Conservation (phyloP, 2,888 invertebrate species). For the Tetanocera ferruginea region DNA sequence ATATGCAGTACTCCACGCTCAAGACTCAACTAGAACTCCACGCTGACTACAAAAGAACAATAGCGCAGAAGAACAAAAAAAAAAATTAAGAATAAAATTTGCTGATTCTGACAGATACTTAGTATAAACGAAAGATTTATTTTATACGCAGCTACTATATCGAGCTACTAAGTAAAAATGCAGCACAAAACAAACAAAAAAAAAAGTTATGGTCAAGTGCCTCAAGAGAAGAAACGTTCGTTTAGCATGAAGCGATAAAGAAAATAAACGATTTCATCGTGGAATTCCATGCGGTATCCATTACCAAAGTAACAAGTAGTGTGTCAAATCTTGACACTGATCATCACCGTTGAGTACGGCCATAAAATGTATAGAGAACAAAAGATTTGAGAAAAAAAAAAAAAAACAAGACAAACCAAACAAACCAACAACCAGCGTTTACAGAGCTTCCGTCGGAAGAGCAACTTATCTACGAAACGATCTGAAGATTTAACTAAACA, state of each 20-base stretch:
- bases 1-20: too few relatives aligned
- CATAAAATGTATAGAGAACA: not conserved
- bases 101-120: slow-evolving; percentile 11
- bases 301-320: slow-evolving; percentile 38
- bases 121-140: not conserved
- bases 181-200: not conserved
- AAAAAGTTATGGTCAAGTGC: slow-evolving; percentile 58
- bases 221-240: slow-evolving; percentile 45
- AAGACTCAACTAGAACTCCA: too few relatives aligned
- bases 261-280: not conserved
- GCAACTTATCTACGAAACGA: not conserved
- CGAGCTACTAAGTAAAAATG: not conserved
- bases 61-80: not conserved
- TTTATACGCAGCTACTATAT: not conserved
- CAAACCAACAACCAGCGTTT: not conserved
- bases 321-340: slow-evolving; percentile 67
- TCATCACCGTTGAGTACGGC: slow-evolving; percentile 61
- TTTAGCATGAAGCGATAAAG: slow-evolving; percentile 5
- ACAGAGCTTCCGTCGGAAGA: slow-evolving; percentile 28
- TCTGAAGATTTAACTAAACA: too few relatives aligned
- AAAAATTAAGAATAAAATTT: not conserved
- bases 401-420: not conserved
- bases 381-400: not conserved
- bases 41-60: too few relatives aligned
- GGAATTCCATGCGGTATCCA: not conserved